phyloP scores from a whole-genome alignment of 2,797 vertebrate genomes.

The Cynopterus sphinx region DNA sequence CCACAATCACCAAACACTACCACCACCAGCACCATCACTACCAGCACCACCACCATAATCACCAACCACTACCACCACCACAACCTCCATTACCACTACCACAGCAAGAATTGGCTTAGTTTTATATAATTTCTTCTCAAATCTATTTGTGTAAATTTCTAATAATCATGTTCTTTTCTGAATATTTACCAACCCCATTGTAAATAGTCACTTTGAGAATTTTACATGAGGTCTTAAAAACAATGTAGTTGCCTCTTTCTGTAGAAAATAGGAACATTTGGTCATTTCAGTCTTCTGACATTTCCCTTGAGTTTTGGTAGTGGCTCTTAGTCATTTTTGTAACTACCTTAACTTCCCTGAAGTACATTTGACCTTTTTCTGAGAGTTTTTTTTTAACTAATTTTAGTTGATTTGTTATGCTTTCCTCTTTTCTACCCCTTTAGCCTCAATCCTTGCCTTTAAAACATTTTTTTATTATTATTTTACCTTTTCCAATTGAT shows the following conservation, averaged over 20 bases:
- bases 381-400: not conserved
- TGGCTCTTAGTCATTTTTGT: not conserved
- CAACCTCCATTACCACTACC: no score
- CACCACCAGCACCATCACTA: no score
- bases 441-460: not conserved
- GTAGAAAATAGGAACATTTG: not conserved
- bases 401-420: not conserved
- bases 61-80: no score
- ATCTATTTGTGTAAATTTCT: not conserved
- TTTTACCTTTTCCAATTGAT: not conserved
- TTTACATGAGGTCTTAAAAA: conserved; percentile 1
- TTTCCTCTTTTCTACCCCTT: not conserved
- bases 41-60: no score
- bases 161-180: not conserved
- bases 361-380: not conserved
- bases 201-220: not conserved
- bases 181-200: not conserved
- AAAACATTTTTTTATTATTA: not conserved
- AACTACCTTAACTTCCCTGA: not conserved
- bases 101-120: not conserved
- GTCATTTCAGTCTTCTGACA: not conserved
- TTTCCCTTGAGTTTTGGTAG: not conserved
- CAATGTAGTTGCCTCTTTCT: not conserved
- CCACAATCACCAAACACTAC: not conserved
- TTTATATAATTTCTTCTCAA: not conserved